A percentile compares a stretch with the other conserved stretches of the same genome.
phyloP scores from a whole-genome alignment of 2,797 vertebrate species.

The Lutjanus campechanus region DNA sequence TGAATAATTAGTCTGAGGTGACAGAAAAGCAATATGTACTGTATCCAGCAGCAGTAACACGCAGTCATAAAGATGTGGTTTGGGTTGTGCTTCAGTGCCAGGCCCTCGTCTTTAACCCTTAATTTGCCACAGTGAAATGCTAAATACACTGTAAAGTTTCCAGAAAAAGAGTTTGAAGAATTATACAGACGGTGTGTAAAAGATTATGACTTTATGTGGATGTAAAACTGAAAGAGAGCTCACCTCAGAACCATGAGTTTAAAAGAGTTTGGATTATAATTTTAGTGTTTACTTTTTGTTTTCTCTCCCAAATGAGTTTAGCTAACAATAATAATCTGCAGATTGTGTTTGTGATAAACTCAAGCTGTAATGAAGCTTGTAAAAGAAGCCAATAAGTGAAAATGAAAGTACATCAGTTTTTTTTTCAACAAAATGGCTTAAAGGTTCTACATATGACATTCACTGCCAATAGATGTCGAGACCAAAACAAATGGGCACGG shows the following conservation, averaged over 20 bases:
- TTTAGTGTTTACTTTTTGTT: too few species aligned
- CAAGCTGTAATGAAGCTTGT: too few species aligned
- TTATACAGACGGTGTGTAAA: background rate
- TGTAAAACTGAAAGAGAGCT: background rate
- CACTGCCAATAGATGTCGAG: too few species aligned
- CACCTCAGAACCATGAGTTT: too few species aligned
- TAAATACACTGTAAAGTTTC: background rate
- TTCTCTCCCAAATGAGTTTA: background rate
- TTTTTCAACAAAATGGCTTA: too few species aligned
- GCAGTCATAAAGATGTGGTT: conserved; percentile 29
- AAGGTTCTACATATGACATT: too few species aligned
- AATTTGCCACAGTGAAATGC: background rate
- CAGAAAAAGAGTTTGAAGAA: background rate
- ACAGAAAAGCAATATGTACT: conserved; percentile 23
- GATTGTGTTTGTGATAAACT: too few species aligned
- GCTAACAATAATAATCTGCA: background rate
- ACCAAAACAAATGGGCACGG: too few species aligned
- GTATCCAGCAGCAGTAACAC: conserved; percentile 28
- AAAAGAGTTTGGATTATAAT: too few species aligned
- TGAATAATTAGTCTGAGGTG: conserved; percentile 42
- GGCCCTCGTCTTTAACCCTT: conserved; percentile 4
- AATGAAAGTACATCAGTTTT: too few species aligned
- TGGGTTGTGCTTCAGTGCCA: background rate
- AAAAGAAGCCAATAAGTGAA: too few species aligned
- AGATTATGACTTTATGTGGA: background rate